Conservation (phyloP, 2,888 invertebrate species). For the Achlya flavicornis region DNA sequence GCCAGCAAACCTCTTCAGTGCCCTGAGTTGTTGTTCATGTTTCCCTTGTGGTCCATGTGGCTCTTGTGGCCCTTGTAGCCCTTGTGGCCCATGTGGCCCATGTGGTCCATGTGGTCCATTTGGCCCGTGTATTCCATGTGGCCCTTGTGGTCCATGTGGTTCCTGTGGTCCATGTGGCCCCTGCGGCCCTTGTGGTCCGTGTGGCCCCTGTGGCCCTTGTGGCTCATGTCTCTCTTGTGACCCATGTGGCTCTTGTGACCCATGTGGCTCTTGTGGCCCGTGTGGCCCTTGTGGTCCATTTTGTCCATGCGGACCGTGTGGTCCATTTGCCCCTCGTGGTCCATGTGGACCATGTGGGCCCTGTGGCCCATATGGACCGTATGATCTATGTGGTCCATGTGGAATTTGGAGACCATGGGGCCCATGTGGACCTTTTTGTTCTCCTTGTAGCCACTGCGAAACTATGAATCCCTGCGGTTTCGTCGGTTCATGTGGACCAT, state of each 20-base stretch:
- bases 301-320: constrained; percentile 46
- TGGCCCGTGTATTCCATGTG: constrained; percentile 41
- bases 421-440: constrained; percentile 34
- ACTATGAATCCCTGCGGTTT: constrained; percentile 43
- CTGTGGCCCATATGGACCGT: constrained; percentile 39
- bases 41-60: too few species aligned
- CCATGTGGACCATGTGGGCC: constrained; percentile 50
- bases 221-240: constrained; percentile 39
- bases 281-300: constrained; percentile 55
- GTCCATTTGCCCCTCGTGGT: constrained; percentile 38
- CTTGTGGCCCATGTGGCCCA: constrained; percentile 41
- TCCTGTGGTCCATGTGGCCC: constrained; percentile 37
- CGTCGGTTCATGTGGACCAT: constrained; percentile 30
- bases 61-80: constrained; percentile 38
- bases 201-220: constrained; percentile 47
- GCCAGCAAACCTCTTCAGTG: constrained; percentile 33
- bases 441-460: constrained; percentile 30
- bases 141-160: constrained; percentile 46
- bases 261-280: constrained; percentile 43
- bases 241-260: constrained; percentile 48
- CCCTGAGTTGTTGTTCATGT: constrained; percentile 28
- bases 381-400: constrained; percentile 27
- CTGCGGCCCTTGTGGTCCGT: constrained; percentile 52
- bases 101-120: constrained; percentile 48
- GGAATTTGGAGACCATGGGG: constrained; percentile 29